Evolutionary conservation across 2,888 invertebrate species (phyloP), one percentile per base, ranked within the genome.

Genomic region (Cacoxenus indagator): DNA sequence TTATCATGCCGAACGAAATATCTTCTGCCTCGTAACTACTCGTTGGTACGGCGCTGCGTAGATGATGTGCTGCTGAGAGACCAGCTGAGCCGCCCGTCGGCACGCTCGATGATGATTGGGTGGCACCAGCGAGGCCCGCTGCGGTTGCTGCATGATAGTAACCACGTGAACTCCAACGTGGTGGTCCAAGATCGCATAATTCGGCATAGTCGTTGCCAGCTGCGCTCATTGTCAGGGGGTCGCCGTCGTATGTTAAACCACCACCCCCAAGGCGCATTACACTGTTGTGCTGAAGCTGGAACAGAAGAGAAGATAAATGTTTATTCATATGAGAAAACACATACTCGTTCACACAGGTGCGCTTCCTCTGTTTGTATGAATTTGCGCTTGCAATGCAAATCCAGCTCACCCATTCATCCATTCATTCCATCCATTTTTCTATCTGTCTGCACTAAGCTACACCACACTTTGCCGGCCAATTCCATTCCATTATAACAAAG

Each of bases 161-260:
- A 74, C 87, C 84, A 72, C 88, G 87, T 76, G 88, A 85, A 81
- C 86, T 87, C 88, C 88, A 88, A 75, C 88, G 87, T 75, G 88
- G 86, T 79, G 88, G 88, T 78, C 88, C 88, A 84, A 88, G 84
- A 84, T 88, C 88, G 85, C 88, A 88, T 84, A 88, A 84, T 87
- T 88, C 88, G 77, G 88, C 88, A 86, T 88, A 88, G 78, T 88
- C 88, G 81, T 88, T 88, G 82, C 88, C 88, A 84, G 87, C 86
- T 83, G 88, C 87, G 87, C 87, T 88, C 87, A 88, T 88, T 85
- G 87, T 87, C 86, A 86, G 87, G 87, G 88, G 87, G 86, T 85
- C 85, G 76, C 86, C 85, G 85, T 85, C 85, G 86, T 84, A 85
- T 83, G 86, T 84, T 80, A 85, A 82, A 76, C 85, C 85, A 83